A percentile compares a stretch with the other conserved stretches of the same genome.
Conservation (phyloP, 2,113 vertebrate species). For the Atlantisia rogersi region DNA sequence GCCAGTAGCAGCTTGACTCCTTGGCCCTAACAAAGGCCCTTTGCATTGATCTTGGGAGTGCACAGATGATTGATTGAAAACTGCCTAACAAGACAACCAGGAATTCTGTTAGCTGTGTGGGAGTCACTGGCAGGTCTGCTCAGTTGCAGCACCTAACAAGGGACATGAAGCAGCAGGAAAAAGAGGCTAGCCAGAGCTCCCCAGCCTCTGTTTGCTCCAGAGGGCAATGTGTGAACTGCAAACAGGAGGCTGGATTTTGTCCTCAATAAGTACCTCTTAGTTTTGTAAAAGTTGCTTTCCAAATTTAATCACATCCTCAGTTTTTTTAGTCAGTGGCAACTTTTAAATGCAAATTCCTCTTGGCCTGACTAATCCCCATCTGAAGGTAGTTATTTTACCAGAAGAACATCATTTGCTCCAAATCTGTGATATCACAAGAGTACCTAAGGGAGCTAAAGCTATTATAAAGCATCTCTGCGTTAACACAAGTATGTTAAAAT, state of each 20-base stretch:
- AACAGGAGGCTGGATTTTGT: not conserved
- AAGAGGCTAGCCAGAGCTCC: not conserved
- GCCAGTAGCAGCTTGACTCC: not conserved
- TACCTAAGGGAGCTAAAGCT: not conserved
- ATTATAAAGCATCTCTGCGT: not conserved
- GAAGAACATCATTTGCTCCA: not conserved
- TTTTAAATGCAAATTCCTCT: not conserved
- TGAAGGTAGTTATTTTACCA: not conserved
- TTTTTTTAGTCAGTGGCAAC: not conserved
- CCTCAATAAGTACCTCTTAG: not conserved
- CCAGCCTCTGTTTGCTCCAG: not conserved
- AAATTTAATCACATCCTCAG: not conserved
- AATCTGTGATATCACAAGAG: not conserved
- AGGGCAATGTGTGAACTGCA: not conserved
- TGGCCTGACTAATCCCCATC: not conserved
- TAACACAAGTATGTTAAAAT: not conserved
- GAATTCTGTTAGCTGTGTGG: not conserved
- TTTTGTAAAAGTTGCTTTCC: not conserved
- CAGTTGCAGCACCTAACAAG: not conserved
- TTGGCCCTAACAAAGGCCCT: not conserved
- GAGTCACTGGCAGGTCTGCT: not conserved
- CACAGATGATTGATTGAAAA: slow-evolving; percentile 2
- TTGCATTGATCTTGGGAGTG: not conserved
- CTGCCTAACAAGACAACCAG: not conserved
- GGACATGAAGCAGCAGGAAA: not conserved